Percentiles rank a stretch among this genome's conserved stretches.
phyloP scores from a whole-genome alignment of 92 coral and sea anemone species.

The Hydrozoanthus gracilis region DNA sequence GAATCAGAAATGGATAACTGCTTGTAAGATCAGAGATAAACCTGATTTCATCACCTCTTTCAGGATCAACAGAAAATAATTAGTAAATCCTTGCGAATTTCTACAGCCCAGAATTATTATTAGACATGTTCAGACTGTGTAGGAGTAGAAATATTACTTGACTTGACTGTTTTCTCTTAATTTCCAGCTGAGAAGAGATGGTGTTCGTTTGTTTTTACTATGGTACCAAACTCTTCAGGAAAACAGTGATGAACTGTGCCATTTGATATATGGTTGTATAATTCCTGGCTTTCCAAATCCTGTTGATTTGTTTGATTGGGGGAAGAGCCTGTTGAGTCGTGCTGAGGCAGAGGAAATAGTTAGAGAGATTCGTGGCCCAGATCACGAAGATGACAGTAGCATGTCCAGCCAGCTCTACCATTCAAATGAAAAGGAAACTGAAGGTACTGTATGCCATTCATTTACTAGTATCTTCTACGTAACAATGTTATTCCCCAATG shows the following conservation, averaged over 20 bases:
- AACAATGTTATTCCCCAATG: background rate
- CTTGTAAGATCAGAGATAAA: too few species aligned
- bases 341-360: slow-evolving; percentile 81
- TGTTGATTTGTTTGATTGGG: slow-evolving; percentile 73
- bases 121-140: too few species aligned
- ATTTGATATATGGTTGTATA: slow-evolving; percentile 86
- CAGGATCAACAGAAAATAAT: too few species aligned
- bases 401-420: slow-evolving; percentile 70
- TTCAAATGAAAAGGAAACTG: slow-evolving; percentile 70
- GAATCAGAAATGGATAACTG: too few species aligned
- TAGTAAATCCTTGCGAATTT: too few species aligned
- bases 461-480: too few species aligned
- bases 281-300: slow-evolving; percentile 98
- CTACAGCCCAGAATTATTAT: too few species aligned
- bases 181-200: slow-evolving; percentile 84
- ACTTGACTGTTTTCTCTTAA: background rate
- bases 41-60: too few species aligned
- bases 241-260: slow-evolving; percentile 84
- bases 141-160: too few species aligned
- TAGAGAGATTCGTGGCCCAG: slow-evolving; percentile 73
- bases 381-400: slow-evolving; percentile 60
- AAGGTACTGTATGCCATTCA: slow-evolving; percentile 56
- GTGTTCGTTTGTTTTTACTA: slow-evolving; percentile 88
- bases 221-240: slow-evolving; percentile 93
- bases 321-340: slow-evolving; percentile 64